Percentiles rank a stretch among this genome's conserved stretches.
phyloP scores from a whole-genome alignment of 2,888 invertebrate genomes.

The Drosophila pullipes region DNA sequence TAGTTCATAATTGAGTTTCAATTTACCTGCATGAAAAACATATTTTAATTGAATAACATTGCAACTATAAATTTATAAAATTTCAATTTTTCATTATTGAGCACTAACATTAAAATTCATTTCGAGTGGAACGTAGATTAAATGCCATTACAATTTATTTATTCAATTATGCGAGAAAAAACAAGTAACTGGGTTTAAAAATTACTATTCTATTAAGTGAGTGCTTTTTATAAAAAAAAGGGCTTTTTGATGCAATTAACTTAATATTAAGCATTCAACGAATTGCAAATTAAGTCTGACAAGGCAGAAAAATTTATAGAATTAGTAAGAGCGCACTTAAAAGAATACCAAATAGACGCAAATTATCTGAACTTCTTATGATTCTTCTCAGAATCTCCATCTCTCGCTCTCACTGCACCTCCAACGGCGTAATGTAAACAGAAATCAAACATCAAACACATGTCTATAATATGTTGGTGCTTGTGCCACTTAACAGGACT shows the following conservation, averaged over 20 bases:
- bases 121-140: background rate
- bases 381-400: background rate
- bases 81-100: background rate
- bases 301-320: background rate
- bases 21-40: background rate
- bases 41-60: background rate
- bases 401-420: background rate
- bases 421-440: conserved; percentile 46
- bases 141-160: background rate
- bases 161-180: background rate
- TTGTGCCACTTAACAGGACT: conserved; percentile 48
- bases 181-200: background rate
- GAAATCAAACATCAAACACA: conserved; percentile 62
- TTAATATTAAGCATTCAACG: conserved; percentile 22
- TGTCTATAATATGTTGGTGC: conserved; percentile 40
- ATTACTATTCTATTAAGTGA: background rate
- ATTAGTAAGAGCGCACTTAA: conserved; percentile 13
- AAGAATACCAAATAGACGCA: conserved; percentile 21
- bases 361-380: conserved; percentile 22
- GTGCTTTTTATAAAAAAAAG: conserved; percentile 5
- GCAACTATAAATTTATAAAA: background rate
- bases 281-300: conserved; percentile 12
- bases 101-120: background rate
- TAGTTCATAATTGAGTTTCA: background rate
- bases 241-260: conserved; percentile 23